phyloP scores from a whole-genome alignment of 2,113 vertebrate genomes.

The Lichenostomus cassidix region DNA sequence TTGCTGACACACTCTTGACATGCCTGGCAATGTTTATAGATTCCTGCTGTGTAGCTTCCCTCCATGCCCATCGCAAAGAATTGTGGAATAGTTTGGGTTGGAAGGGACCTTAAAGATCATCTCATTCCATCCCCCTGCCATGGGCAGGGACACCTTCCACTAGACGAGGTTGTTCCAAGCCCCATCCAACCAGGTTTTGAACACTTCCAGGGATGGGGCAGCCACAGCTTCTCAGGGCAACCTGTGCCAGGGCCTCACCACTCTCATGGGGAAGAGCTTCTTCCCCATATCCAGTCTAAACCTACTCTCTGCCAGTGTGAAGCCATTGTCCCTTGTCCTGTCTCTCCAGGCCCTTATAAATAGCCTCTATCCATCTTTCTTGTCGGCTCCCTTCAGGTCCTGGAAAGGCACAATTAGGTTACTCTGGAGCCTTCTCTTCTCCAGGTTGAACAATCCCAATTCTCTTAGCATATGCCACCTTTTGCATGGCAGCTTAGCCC shows the following conservation, averaged over 20 bases:
- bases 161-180: background rate
- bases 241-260: background rate
- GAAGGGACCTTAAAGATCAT: background rate
- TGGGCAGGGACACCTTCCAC: background rate
- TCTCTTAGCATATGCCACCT: background rate
- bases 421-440: background rate
- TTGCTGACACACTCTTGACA: background rate
- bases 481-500: background rate
- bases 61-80: background rate
- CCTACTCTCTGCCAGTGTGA: background rate
- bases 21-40: background rate
- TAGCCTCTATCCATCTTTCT: background rate
- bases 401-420: background rate
- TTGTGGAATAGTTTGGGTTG: background rate
- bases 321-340: background rate
- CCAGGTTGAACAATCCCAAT: background rate
- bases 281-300: background rate
- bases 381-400: background rate
- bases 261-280: background rate
- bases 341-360: background rate
- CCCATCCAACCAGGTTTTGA: background rate
- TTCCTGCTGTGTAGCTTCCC: background rate
- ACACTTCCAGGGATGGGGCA: background rate
- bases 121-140: accelerated
- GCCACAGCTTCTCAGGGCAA: background rate